These are phyloP conservation scores for Smithornis capensis DNA, from an alignment of 2,113 vertebrate genomes.

Conservation along the genomic window DNA sequence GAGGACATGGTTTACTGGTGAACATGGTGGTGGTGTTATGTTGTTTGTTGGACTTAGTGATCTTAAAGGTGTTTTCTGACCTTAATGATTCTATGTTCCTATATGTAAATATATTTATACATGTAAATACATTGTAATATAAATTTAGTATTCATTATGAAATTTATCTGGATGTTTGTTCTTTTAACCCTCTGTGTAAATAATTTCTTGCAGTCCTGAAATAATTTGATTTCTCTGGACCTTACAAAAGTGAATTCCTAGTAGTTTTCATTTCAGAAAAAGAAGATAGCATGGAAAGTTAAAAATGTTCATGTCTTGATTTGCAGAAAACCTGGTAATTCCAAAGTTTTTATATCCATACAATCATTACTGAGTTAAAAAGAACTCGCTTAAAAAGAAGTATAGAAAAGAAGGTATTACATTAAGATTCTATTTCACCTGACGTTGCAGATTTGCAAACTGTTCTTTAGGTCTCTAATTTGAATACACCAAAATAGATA, in stretches of 20 bases:
- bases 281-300: background rate
- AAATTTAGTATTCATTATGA: background rate
- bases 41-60: background rate
- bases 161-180: background rate
- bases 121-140: background rate
- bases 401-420: background rate
- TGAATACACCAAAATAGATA: background rate
- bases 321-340: background rate
- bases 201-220: background rate
- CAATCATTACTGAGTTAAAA: background rate
- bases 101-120: background rate
- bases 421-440: background rate
- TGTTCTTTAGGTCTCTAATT: background rate
- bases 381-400: background rate
- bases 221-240: background rate
- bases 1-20: background rate
- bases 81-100: background rate
- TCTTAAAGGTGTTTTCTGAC: background rate
- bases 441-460: background rate
- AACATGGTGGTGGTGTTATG: background rate
- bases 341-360: slow-evolving; percentile 7
- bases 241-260: background rate
- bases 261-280: slow-evolving; percentile 57
- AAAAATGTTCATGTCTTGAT: slow-evolving; percentile 27
- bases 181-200: background rate